Evolutionary conservation across 2,113 vertebrate species (phyloP).

Genomic region (Hymenochirus boettgeri): DNA sequence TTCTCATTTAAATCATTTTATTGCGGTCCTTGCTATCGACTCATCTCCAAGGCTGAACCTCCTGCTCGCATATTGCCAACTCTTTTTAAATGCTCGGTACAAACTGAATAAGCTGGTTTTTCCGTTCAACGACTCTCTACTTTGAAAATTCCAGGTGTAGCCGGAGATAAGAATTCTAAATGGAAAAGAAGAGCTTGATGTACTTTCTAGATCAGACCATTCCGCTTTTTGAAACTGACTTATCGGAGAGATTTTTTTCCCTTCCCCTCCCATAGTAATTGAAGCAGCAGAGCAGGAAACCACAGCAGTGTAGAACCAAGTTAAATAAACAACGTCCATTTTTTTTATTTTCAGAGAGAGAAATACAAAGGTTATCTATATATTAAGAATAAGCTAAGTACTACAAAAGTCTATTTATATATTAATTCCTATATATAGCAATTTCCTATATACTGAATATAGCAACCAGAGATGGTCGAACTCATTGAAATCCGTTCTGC

Average conservation of each 20-base stretch:
- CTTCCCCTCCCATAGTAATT: constrained; percentile 23
- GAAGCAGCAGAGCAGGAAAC: constrained; percentile 13
- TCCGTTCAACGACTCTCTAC: constrained; percentile 34
- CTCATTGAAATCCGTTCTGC: no score
- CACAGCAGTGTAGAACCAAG: constrained; percentile 1
- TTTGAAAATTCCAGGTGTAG: constrained; percentile 40
- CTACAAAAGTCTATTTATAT: no score
- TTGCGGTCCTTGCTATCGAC: constrained; percentile 13
- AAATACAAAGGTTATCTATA: neutral
- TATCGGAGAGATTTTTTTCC: constrained; percentile 32
- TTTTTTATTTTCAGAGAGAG: neutral
- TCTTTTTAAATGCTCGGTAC: constrained; percentile 33
- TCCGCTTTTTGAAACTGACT: constrained; percentile 28
- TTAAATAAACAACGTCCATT: constrained; percentile 2
- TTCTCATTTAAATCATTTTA: neutral
- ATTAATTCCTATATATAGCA: no score
- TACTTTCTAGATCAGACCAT: constrained; percentile 32
- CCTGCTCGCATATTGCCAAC: constrained; percentile 9
- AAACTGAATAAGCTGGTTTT: constrained; percentile 29
- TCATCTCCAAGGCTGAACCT: constrained; percentile 14
- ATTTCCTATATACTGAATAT: no score
- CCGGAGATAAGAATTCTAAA: constrained; percentile 38
- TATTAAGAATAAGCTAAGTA: no score
- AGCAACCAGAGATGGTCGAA: no score
- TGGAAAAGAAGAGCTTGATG: constrained; percentile 36